Evolutionary conservation across 1,140 invertebrate genomes (phyloP).

Genomic region (Metopolophium dirhodum): DNA sequence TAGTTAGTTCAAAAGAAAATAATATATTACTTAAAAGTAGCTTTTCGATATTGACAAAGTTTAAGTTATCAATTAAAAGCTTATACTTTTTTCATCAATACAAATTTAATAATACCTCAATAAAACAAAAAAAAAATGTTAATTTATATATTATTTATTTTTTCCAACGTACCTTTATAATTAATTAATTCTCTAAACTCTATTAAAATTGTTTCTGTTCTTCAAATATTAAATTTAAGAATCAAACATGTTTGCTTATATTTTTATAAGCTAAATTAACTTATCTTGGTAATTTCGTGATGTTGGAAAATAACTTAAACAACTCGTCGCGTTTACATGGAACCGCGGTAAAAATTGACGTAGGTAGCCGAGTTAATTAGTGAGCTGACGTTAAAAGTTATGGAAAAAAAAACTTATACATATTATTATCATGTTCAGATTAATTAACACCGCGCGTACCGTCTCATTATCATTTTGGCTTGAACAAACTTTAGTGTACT

Average conservation of each 20-base stretch:
- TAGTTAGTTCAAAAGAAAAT: background rate
- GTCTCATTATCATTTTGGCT: background rate
- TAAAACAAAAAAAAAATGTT: background rate
- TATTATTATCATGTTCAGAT: background rate
- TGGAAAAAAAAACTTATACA: background rate
- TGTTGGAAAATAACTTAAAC: background rate
- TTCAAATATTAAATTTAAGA: background rate
- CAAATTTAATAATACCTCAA: background rate
- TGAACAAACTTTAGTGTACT: background rate
- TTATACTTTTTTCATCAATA: background rate
- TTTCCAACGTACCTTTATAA: background rate
- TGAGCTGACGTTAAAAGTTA: background rate
- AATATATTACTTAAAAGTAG: background rate
- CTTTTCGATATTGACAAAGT: background rate
- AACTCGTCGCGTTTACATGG: background rate
- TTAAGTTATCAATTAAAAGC: background rate
- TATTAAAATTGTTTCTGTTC: background rate
- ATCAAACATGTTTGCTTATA: background rate
- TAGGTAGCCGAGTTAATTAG: background rate
- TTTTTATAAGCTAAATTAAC: background rate
- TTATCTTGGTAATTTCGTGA: background rate
- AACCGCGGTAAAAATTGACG: background rate
- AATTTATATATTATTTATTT: background rate
- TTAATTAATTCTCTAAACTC: background rate
- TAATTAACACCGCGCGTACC: background rate